Percentiles rank a stretch among this genome's conserved stretches.
phyloP scores from a whole-genome alignment of 1,140 invertebrate species.

The Anoplolepis gracilipes region DNA sequence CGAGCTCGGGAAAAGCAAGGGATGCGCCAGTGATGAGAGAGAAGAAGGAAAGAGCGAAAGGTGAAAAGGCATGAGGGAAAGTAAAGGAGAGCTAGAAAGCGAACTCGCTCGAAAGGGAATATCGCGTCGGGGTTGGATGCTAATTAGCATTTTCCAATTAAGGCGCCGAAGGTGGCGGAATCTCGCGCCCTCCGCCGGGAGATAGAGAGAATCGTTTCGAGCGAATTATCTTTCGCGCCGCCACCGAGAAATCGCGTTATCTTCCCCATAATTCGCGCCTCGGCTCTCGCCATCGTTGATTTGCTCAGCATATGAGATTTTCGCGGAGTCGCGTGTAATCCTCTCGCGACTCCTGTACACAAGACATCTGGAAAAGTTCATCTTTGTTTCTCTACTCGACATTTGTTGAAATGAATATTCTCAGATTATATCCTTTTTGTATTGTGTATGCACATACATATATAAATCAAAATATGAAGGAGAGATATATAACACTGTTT shows the following conservation, averaged over 20 bases:
- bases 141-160: conserved; percentile 78
- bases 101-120: conserved; percentile 70
- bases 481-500: too few species aligned
- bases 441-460: background rate
- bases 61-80: background rate
- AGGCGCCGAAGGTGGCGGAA: conserved; percentile 68
- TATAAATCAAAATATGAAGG: background rate
- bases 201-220: conserved; percentile 72
- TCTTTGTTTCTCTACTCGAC: background rate
- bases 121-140: conserved; percentile 72
- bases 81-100: conserved; percentile 52
- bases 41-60: background rate
- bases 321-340: background rate
- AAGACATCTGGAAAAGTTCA: background rate
- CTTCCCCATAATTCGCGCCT: conserved; percentile 65
- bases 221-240: conserved; percentile 73
- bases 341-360: background rate
- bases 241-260: conserved; percentile 73
- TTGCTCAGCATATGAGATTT: conserved; percentile 23
- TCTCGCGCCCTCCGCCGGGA: conserved; percentile 62
- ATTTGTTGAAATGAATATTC: background rate
- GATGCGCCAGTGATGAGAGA: conserved; percentile 17
- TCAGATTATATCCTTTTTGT: background rate
- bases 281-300: conserved; percentile 51
- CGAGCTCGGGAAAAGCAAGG: conserved; percentile 22